Evolutionary conservation across 2,888 invertebrate species (phyloP), one percentile per base, ranked within the genome.

Genomic region (Mesorhabditis spiculigera): DNA sequence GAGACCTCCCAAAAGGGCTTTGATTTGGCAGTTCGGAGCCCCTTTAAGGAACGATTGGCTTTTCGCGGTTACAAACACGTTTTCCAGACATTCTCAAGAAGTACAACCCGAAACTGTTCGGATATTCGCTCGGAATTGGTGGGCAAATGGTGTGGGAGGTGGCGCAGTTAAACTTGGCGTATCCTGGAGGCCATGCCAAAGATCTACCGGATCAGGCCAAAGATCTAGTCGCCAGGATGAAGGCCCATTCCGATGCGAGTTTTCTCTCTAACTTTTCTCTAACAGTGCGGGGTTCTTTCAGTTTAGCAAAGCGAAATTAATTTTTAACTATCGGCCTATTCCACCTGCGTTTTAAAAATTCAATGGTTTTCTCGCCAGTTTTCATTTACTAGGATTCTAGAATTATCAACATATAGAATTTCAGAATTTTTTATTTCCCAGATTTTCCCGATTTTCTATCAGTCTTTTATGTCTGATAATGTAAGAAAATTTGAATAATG

Each of bases 71-170:
- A 58, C 61, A 74, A 74, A 28, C 28, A 28, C 28, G 28, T 28
- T 28, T 28, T 28, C 28, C 28, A 28, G 28, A 92, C 83, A 90
- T 92, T 81, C 86, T 92, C 67, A 90, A 91, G 88, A 90, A 91
- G 86, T 92, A 90, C 87, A 92, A 92, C 85, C 90, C 91, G 0
- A 87, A 89, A 67, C 82, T 92, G 69, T 90, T 89, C 0, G 92
- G 92, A 0, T 91, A 90, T 85, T 91, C 91, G 41, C 90, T 90
- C 0, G 91, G 91, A 68, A 91, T 91, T 0, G 91, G 10, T 16
- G 45, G 16, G 5, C 28, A 28, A 28, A 28, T 28, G 28, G 72
- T 71, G 45, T 80, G 75, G 76, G 72, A 78, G 63, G 67, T 76
- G 4, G 71, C 80, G 43, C 63, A 74, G 8, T 64, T 80, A 63